Base-by-base conservation (phyloP, 2,888 invertebrate genomes). In the Nipponacmea schrenckii region DNA sequence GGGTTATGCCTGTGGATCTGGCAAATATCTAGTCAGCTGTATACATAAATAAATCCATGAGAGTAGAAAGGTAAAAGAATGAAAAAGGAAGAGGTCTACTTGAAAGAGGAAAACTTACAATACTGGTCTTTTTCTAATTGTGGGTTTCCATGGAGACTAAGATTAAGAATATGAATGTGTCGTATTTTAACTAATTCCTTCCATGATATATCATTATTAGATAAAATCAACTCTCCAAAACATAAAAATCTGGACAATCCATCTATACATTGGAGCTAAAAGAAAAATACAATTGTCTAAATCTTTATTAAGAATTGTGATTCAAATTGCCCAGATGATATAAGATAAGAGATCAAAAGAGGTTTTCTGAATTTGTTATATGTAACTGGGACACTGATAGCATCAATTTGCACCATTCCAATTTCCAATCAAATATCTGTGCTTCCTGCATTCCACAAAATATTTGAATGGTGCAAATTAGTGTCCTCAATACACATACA, bases 71-170 rank as follows among this genome's bases (percentile, higher is more conserved):
- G 31, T 31, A 31, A 39, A 39, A 10, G 39, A 39, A 39, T 8
- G 5, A 39, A 10, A 10, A 10, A 39, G 8, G 39, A 10, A 10
- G 39, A 39, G 39, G 39, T 39, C 4, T 39, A 39, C 1, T 39
- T 31, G 31, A 5, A 31, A 7, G 31, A 2, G 10, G 39, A 5
- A 39, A 44, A 80, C 87, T 84, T 79, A 88, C 88, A 88, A 72
- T 87, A 86, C 2, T 86, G 84, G 70, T 88, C 87, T 70, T 83
- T 84, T 69, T 87, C 87, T 64, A 88, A 79, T 64, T 82, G 77
- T 17, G 76, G 79, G 79, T 88, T 88, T 48, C 87, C 87, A 84
- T 86, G 85, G 67, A 88, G 82, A 80, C 84, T 84, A 62, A 88
- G 82, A 70, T 86, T 83, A 8, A 88, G 79, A 48, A 88, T 81